Evolutionary conservation across 2,113 vertebrate species (phyloP).

Genomic region (Lontra canadensis): DNA sequence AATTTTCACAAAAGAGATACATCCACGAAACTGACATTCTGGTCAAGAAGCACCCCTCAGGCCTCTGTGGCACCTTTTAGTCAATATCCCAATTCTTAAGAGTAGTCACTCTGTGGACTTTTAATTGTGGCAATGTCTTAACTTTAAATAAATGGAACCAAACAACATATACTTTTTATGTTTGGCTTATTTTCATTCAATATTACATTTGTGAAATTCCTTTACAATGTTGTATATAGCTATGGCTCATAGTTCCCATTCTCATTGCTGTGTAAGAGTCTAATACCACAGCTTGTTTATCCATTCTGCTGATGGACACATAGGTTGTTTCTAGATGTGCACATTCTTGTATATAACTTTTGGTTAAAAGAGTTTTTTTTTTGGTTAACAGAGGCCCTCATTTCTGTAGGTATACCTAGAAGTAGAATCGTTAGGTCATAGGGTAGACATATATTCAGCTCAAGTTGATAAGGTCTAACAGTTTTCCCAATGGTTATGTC

Average conservation of each 20-base stretch:
- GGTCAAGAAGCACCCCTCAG: neutral
- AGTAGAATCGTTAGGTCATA: neutral
- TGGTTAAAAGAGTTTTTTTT: neutral
- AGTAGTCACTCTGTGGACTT: neutral
- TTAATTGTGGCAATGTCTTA: neutral
- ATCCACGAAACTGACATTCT: neutral
- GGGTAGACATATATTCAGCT: neutral
- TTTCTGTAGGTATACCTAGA: neutral
- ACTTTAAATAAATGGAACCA: neutral
- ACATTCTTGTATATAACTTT: neutral
- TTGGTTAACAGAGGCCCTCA: neutral
- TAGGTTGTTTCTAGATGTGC: neutral
- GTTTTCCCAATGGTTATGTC: neutral
- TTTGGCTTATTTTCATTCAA: slow-evolving; percentile 9
- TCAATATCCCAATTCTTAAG: neutral
- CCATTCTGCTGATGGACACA: neutral
- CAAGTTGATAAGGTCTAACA: neutral
- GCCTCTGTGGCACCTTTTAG: neutral
- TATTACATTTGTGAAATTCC: neutral
- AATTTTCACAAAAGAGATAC: slow-evolving; percentile 6
- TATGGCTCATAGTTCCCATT: neutral
- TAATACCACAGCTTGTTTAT: neutral
- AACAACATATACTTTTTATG: neutral
- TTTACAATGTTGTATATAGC: neutral
- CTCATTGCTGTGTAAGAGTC: neutral